Percentiles rank a stretch among this genome's conserved stretches.
These are phyloP conservation scores for Trissonchulus sp. DNA, from an alignment of 2,888 invertebrate genomes.

Conservation along the genomic window DNA sequence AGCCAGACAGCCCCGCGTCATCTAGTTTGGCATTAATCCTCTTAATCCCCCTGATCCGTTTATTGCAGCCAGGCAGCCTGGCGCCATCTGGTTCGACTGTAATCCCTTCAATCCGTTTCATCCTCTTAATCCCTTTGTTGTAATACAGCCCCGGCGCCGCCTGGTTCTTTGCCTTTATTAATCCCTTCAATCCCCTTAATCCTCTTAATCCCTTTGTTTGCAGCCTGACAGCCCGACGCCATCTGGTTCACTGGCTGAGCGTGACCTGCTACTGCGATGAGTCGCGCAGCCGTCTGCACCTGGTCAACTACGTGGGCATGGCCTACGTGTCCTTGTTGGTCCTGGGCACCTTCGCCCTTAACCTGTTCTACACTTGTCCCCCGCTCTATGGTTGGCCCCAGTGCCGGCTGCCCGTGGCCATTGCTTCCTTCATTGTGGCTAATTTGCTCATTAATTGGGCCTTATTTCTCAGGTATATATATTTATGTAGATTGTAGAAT, in stretches of 20 bases:
- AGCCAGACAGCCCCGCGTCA: too few species aligned
- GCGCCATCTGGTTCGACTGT: too few species aligned
- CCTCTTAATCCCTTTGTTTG: slow-evolving; percentile 19
- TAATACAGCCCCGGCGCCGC: too few species aligned
- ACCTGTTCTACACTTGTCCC: neutral
- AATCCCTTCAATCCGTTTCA: too few species aligned
- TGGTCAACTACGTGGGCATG: neutral
- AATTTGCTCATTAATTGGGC: neutral
- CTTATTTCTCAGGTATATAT: neutral
- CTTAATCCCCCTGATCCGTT: too few species aligned
- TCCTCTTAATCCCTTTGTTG: too few species aligned
- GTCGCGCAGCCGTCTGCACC: neutral
- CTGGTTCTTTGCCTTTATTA: too few species aligned
- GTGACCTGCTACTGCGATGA: neutral
- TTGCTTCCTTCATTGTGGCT: neutral
- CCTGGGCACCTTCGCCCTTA: neutral
- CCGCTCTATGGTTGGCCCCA: neutral
- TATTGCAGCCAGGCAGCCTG: too few species aligned
- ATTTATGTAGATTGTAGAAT: too few species aligned
- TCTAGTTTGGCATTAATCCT: too few species aligned
- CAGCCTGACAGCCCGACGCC: neutral
- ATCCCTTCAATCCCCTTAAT: slow-evolving; percentile 24
- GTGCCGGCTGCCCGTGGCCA: neutral
- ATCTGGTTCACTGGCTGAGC: neutral
- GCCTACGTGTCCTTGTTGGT: neutral